Evolutionary conservation across 2,113 vertebrate species (phyloP).

Genomic region (Acrocephalus arundinaceus): DNA sequence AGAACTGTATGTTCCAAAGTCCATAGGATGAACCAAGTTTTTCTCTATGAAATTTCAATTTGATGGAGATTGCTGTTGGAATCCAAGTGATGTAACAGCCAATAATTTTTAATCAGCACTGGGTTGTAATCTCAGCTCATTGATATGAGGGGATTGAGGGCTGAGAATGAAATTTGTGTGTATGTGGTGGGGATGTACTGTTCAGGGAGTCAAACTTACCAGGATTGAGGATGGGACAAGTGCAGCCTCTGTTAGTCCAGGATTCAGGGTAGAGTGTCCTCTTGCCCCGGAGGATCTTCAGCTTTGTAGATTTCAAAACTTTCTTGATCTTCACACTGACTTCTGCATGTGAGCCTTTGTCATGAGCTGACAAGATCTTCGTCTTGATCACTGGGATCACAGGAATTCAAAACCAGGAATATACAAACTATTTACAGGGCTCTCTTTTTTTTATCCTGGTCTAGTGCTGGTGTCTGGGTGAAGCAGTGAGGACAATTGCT

Average conservation of each 20-base stretch:
- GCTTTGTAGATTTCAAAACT: constrained; percentile 88
- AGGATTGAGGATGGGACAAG: constrained; percentile 95
- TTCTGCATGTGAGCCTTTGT: constrained; percentile 96
- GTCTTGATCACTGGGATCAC: constrained; percentile 86
- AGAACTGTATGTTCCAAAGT: neutral
- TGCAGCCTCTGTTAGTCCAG: constrained; percentile 95
- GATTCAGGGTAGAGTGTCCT: constrained; percentile 92
- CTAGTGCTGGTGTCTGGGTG: neutral
- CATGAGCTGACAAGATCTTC: constrained; percentile 93
- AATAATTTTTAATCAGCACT: neutral
- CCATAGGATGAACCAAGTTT: neutral
- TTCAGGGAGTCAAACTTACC: constrained; percentile 74
- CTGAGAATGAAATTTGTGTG: neutral
- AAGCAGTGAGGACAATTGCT: neutral
- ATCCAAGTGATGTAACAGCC: neutral
- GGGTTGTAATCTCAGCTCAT: neutral
- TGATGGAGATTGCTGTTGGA: neutral
- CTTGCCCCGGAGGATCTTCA: constrained; percentile 86
- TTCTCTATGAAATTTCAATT: constrained; percentile 6
- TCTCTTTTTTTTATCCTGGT: neutral
- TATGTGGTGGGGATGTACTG: neutral
- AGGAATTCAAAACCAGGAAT: constrained; percentile 41
- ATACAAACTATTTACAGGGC: neutral
- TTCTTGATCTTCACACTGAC: constrained; percentile 96
- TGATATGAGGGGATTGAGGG: neutral